A percentile compares a stretch with the other conserved stretches of the same genome.
These are phyloP conservation scores for Muscicapa adusta DNA, from an alignment of 2,113 vertebrate genomes.

Conservation along the genomic window DNA sequence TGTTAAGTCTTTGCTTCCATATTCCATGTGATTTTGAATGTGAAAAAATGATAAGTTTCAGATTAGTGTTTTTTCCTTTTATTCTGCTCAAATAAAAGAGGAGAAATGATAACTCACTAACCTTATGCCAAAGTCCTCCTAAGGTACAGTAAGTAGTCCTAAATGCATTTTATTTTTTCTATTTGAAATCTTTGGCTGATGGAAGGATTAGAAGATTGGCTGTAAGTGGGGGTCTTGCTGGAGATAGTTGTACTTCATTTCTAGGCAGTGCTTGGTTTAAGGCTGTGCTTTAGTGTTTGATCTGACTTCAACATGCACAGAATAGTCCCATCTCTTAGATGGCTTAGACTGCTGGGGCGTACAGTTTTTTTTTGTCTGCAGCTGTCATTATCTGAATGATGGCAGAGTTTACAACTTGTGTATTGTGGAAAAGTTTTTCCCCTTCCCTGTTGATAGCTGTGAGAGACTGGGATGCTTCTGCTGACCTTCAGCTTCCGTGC, in stretches of 20 bases:
- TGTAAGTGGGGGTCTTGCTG: not conserved
- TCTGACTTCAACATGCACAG: not conserved
- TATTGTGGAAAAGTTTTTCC: conserved; percentile 6
- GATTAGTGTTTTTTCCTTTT: not conserved
- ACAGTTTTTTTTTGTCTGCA: conserved; percentile 15
- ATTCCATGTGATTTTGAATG: not conserved
- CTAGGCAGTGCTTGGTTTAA: not conserved
- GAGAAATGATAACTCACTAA: not conserved
- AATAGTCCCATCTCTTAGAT: not conserved
- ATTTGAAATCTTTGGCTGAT: not conserved
- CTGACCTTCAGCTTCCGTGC: not conserved
- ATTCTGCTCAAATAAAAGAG: not conserved
- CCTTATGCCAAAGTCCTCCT: not conserved
- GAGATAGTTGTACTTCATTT: accelerated
- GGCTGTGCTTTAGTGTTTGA: not conserved
- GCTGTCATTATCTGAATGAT: conserved; percentile 35
- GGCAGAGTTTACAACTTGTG: not conserved
- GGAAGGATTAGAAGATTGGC: not conserved
- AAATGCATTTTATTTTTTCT: not conserved
- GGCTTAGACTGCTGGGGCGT: not conserved
- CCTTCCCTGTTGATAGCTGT: not conserved
- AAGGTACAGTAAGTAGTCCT: not conserved
- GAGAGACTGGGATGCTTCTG: not conserved
- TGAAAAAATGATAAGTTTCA: not conserved
- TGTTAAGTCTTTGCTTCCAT: not conserved